Evolutionary conservation across 2,113 vertebrate genomes (phyloP), one percentile per base, ranked within the genome.

Genomic region (Agelaius tricolor): DNA sequence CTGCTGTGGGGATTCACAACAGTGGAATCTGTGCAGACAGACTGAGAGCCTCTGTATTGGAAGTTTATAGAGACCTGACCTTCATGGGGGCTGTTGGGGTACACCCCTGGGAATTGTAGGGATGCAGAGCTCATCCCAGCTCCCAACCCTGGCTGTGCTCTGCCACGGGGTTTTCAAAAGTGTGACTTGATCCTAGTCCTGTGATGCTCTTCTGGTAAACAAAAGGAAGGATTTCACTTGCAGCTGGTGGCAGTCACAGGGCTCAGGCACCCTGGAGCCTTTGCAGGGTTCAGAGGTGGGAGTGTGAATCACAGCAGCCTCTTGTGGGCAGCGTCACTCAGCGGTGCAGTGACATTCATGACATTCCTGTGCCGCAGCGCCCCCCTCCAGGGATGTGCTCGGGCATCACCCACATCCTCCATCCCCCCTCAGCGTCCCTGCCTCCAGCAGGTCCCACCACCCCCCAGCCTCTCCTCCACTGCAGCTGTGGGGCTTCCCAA

Each of bases 361-460:
- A 41, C 7, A 2, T 10, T 55, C 52, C 47, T 21, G 4, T 3
- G 7, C 73, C 0, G 0, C 7, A 0, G 21, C 21, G 35, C 21
- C 12, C 28, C 62, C 3, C 12, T 22, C 20, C 4, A 9, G 28
- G 71, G 66, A 27, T 3, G 4, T 15, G 13, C 49, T 84, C 0
- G 0, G 62, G 11, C 1, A 7, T 26, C 44, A 26, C 51, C 81
- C 73, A 6, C 21, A 16, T 20, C 41, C 24, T 58, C 47, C 49
- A 15, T 14, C 7, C 26, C 37, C 6, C 18, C 26, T 3, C 6
- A 7, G 61, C 52, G 20, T 14, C 74, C 63, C n/a, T 15, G 4
- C 4, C 15, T 22, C 51, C 65, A 23, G 61, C 7, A 20, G 30
- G 7, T 58, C 71, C 67, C 75, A 28, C 30, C 37, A 10, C 30